These are phyloP conservation scores for Crocuta crocuta DNA, from an alignment of 2,113 vertebrate genomes.

Conservation along the genomic window DNA sequence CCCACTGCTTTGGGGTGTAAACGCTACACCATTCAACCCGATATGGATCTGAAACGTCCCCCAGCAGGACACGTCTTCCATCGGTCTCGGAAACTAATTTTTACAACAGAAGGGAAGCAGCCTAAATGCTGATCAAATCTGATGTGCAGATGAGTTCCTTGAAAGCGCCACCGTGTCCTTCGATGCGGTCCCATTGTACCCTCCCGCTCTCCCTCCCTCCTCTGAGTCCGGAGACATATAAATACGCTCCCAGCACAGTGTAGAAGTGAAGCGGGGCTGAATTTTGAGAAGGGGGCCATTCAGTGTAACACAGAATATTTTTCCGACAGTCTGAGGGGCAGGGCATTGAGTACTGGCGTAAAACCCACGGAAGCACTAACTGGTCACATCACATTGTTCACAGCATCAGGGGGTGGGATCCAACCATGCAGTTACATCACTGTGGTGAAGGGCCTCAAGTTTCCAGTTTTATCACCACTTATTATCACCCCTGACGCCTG, in stretches of 20 bases:
- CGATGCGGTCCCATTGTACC: neutral
- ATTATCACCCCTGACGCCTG: neutral
- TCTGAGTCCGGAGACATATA: neutral
- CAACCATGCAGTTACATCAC: neutral
- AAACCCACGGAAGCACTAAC: neutral
- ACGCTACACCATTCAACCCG: neutral
- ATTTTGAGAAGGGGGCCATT: constrained; percentile 15
- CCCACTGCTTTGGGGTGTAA: neutral
- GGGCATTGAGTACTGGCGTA: neutral
- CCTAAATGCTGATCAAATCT: neutral
- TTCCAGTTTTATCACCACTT: neutral
- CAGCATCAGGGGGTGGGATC: neutral
- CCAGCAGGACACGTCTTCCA: neutral
- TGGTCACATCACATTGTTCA: neutral
- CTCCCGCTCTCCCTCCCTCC: neutral
- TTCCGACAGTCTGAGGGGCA: neutral
- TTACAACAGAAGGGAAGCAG: neutral
- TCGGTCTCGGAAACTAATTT: neutral
- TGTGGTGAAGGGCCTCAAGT: neutral
- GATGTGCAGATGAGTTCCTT: neutral
- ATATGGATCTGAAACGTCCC: neutral
- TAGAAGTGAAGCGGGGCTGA: neutral
- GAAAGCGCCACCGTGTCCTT: neutral
- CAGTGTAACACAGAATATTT: neutral
- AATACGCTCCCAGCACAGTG: neutral